Conservation (phyloP, 2,888 invertebrate species). For the Platycnemis pennipes region DNA sequence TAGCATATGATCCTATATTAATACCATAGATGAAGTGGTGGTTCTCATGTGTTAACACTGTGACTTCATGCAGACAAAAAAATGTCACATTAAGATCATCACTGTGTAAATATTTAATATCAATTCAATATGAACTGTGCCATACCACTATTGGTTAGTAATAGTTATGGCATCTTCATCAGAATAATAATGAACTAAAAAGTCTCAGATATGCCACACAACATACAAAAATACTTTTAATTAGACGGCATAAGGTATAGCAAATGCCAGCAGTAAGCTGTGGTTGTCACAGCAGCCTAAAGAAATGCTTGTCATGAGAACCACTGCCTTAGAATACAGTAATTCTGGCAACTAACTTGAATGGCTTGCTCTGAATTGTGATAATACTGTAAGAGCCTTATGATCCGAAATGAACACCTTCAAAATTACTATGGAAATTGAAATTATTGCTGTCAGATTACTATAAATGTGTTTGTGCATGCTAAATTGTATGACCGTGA, state of each 20-base stretch:
- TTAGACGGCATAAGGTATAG: no score
- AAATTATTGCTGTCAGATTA: not conserved
- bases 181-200: no score
- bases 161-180: no score
- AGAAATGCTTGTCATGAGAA: not conserved
- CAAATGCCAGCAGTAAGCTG: no score
- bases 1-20: not conserved
- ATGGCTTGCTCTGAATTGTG: slow-evolving; percentile 7
- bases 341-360: slow-evolving; percentile 14
- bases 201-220: no score
- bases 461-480: not conserved
- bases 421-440: not conserved
- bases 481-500: not conserved
- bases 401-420: not conserved
- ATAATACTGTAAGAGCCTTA: not conserved
- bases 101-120: no score
- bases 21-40: not conserved
- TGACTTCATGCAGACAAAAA: no score
- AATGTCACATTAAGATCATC: no score
- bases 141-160: no score
- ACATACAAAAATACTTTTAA: no score
- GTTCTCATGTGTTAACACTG: not conserved
- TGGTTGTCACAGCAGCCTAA: not conserved
- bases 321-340: not conserved
- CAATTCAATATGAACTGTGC: no score